Evolutionary conservation across 2,113 vertebrate species (phyloP), one percentile per base, ranked within the genome.

Genomic region (Cygnus buccinator): DNA sequence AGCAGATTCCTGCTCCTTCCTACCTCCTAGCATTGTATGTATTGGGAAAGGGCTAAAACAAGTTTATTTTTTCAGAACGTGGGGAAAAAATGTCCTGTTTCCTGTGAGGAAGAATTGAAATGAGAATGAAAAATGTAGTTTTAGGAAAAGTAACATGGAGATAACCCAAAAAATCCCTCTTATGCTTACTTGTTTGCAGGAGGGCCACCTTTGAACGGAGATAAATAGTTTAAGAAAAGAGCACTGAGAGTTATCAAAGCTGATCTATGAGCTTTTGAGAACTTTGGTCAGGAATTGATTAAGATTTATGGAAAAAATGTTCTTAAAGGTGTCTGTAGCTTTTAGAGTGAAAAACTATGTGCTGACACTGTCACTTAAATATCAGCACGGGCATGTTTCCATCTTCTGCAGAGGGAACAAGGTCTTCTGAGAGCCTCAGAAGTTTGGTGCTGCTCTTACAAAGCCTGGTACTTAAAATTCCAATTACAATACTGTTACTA

Each of bases 371-470:
- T 61, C 62, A 20, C 19, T 70, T 35, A 12, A 31, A 13, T 28
- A 70, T 66, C 39, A 70, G n/a, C 16, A 29, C 0, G 0, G 26
- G 31, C 3, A 1, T 9, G 4, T n/a, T 78, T 17, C 17, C 20
- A 8, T 22, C 29, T 35, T 84, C 31, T 33, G 10, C 43, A 15
- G 9, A 14, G 18, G 2, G 13, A 77, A 0, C 16, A 33, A 10
- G 4, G 10, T 35, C 43, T 48, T 94, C 44, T 19, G 12, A 26
- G 13, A n/a, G 17, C 33, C 33, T 87, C 39, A 16, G 23, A 11
- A 67, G 1, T 13, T 85, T 17, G 57, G 33, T 61, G 31, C 13
- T 35, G 15, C 13, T 55, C 9, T 37, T 77, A 7, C 1, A 35
- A 58, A 72, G 13, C 41, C 3, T 52, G 5, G 33, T 61, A 59